Base-by-base conservation (phyloP, 1,140 invertebrate species). In the Meloidogyne exigua region DNA sequence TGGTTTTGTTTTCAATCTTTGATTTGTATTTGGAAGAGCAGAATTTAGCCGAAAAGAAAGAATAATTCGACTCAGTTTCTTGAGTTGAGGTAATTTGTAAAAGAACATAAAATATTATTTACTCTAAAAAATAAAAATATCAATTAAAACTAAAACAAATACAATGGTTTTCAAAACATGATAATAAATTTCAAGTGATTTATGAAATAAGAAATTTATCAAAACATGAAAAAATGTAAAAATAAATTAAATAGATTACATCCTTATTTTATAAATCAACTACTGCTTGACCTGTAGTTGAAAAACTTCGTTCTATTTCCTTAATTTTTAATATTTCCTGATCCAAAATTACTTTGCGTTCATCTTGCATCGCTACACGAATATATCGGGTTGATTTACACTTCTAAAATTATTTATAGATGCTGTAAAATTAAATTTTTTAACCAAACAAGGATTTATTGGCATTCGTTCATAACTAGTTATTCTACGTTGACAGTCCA, bases 291-390 rank as follows among this genome's bases (percentile, higher is more conserved):
- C 65, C 18, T 62, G 57, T 57, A 7, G 72, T 39, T 57, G 72
- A 73, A 23, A 77, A 82, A 26, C 81, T 84, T 44, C 79, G 69
- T 72, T 83, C 82, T 44, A 83, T 82, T 18, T 82, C 82, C 5
- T 76, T 82, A 18, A 83, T 28, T 64, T 82, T 39, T 23, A 83
- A 65, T 36, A 77, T 82, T 23, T 83, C 79, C n/a, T 67, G 73
- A 4, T 80, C 77, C 21, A 76, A 36, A 44, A 72, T 36, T 2
- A 85, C 75, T 76, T 85, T 84, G 21, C 84, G 57, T 66, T 84
- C 83, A 66, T 84, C 83, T 44, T 65, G 67, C 83, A 85, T 85
- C 25, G 82, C 79, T 7, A 84, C 83, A 23, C 83, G 77, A 21
- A 82, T 76, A 71, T 72, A 84, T 42, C 84, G 66, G 18, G 76